Base-by-base conservation (phyloP, 1,140 invertebrate species). In the Drosophila lacteicornis region DNA sequence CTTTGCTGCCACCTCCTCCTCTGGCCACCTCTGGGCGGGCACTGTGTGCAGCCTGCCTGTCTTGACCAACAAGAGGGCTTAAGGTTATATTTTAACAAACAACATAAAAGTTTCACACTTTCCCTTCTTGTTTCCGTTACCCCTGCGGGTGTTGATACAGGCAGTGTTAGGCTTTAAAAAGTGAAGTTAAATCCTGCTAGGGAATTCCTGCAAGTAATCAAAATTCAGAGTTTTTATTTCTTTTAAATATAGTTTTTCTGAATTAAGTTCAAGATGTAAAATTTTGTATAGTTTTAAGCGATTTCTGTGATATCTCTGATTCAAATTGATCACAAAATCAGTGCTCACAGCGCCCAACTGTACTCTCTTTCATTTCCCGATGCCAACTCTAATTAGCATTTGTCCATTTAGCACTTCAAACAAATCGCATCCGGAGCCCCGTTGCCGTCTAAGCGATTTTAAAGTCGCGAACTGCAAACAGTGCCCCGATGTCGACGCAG, bases 101-200 rank as follows among this genome's bases (percentile, higher is more conserved):
- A 81, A 75, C 78, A 85, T 79, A 85, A 85, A 85, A 85, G 74
- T 81, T 85, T 85, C 82, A 81, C 82, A 85, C 82, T 85, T 81
- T 81, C 58, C 55, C 63, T 60, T 45, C 33, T 30, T 58, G 11
- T 25, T 73, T 19, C 47, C 74, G 46, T 56, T 66, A 27, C 57
- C 60, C 46, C 30, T 57, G 43, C 25, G 75, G 62, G 51, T 65
- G 62, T 75, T 75, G 65, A 63, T 56, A 56, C 53, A 56, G 53
- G 13, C 36, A 38, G 3, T 22, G 38, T 62, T 63, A 43, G 51
- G 17, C 47, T 51, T 79, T 68, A 73, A 73, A 36, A 58, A 43
- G 51, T 58, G 43, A 17, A 69, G 47, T 60, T 50, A 58, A 66
- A 43, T 63, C 12, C 12, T 60, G 60, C 62, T 58, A 27, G 38